Evolutionary conservation across 2,888 invertebrate species (phyloP).

Genomic region (Spilosoma lubricipeda): DNA sequence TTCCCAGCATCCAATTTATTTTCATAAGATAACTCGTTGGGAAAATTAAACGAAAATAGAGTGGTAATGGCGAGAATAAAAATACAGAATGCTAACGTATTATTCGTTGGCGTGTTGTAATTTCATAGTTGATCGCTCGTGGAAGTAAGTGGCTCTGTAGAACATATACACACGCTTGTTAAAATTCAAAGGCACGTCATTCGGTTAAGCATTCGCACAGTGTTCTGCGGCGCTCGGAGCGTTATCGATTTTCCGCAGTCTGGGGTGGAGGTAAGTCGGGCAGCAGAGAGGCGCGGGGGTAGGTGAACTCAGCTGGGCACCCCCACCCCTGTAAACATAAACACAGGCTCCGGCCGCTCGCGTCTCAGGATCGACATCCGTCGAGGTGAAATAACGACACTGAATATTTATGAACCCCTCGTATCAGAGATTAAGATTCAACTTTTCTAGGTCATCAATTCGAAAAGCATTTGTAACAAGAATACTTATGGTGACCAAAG

Average conservation of each 20-base stretch:
- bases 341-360: slow-evolving; percentile 70
- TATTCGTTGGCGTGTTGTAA: slow-evolving; percentile 25
- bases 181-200: slow-evolving; percentile 63
- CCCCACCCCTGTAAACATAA: slow-evolving; percentile 80
- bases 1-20: slow-evolving; percentile 68
- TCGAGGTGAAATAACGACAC: slow-evolving; percentile 83
- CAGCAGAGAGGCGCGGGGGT: slow-evolving; percentile 43
- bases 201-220: slow-evolving; percentile 60
- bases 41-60: slow-evolving; percentile 65
- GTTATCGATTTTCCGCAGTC: slow-evolving; percentile 83
- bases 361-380: slow-evolving; percentile 77
- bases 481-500: slow-evolving; percentile 43
- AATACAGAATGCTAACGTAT: slow-evolving; percentile 26
- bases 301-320: slow-evolving; percentile 76
- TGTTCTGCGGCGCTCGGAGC: slow-evolving; percentile 72
- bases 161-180: slow-evolving; percentile 49
- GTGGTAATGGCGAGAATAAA: slow-evolving; percentile 44
- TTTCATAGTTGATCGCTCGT: slow-evolving; percentile 34
- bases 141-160: slow-evolving; percentile 23
- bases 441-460: slow-evolving; percentile 81
- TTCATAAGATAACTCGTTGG: slow-evolving; percentile 65
- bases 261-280: slow-evolving; percentile 48
- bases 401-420: slow-evolving; percentile 83
- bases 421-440: slow-evolving; percentile 81
- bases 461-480: slow-evolving; percentile 59